Base-by-base conservation (phyloP, 2,888 invertebrate species). In the Dascillus cervinus region DNA sequence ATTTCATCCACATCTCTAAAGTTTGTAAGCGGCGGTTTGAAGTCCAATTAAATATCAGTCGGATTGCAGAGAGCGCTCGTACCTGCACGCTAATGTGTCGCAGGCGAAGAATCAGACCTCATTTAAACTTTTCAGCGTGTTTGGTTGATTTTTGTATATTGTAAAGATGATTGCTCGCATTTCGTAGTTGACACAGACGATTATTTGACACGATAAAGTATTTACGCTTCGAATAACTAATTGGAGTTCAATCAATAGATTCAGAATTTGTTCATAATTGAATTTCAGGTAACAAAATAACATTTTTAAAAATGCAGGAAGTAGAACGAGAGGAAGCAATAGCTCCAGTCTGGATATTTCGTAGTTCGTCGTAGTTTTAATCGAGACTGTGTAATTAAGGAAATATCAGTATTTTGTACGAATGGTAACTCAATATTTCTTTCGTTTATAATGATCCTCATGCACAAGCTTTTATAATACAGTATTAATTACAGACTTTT, bases 41-140 rank as follows among this genome's bases (percentile, higher is more conserved):
- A 47, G 45, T 50, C 52, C 52, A 55, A 55, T 55, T 55, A 55
- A 50, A 54, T 48, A 51, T 50, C 52, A 39, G 37, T 29, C 26
- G 32, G 29, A 35, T 33, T 36, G 33, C 31, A 25, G 33, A 17
- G 36, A 32, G 32, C 15, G 29, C 29, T 20, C 22, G 23, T 31
- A 29, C 37, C 32, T 32, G 32, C 37, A 33, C 26, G 27, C 36
- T 37, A 43, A 50, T 43, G 44, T 51, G 50, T 52, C 48, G 42
- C 33, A 32, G 38, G 35, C 34, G 34, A 39, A 46, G 49, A 50
- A 50, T 50, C 41, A 40, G 50, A 53, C 47, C 54, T 56, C 55
- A 54, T 56, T 56, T 55, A 56, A 56, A 56, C 53, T 56, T 56
- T 51, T 48, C 44, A 49, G 46, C 46, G 47, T 46, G 48, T 54